Percentiles rank a stretch among this genome's conserved stretches.
phyloP scores from a whole-genome alignment of 2,113 vertebrate genomes.

The cat (Felis catus) region F.catus_Fca126_mat1.0 CM031416.1:4357501-4358000 shows the following conservation, averaged over 20 bases:
- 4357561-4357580: neutral
- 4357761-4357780: neutral
- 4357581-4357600: neutral
- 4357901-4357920: neutral
- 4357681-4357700: fast-evolving
- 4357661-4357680: neutral
- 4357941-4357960: too few relatives aligned
- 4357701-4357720: too few relatives aligned
- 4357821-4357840: neutral
- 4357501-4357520: fast-evolving
- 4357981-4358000: neutral
- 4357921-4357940: neutral
- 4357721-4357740: neutral
- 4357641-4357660: neutral
- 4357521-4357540: neutral
- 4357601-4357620: neutral
- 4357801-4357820: neutral
- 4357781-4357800: neutral
- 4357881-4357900: neutral
- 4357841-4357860: neutral
- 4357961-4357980: neutral
- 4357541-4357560: neutral
- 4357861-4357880: neutral
- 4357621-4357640: neutral
- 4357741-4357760: neutral